These are phyloP conservation scores for Chrysodeixis includens DNA, from an alignment of 2,888 invertebrate genomes.

Conservation along the genomic window DNA sequence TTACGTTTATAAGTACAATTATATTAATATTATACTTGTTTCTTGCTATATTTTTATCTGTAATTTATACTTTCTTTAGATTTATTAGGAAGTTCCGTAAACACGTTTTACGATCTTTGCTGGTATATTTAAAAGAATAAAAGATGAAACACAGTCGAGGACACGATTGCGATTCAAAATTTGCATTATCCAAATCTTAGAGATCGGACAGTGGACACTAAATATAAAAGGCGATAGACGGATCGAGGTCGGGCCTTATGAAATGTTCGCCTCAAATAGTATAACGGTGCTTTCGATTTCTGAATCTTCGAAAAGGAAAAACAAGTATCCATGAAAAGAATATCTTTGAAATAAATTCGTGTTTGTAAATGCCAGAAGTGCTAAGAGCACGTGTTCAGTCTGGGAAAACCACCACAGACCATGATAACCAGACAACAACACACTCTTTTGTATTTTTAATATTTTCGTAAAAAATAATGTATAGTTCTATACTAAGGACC, in stretches of 20 bases:
- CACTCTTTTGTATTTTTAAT: too few species aligned
- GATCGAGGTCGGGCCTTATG: conserved; percentile 39
- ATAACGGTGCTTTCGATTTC: conserved; percentile 13
- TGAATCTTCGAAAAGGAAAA: conserved; percentile 25
- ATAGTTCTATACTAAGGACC: too few species aligned
- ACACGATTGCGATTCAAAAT: conserved; percentile 16
- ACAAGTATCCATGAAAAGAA: neutral
- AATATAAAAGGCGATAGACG: conserved; percentile 21
- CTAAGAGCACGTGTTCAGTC: too few species aligned
- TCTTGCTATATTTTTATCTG: neutral
- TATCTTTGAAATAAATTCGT: too few species aligned
- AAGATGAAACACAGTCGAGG: neutral
- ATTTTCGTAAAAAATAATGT: too few species aligned
- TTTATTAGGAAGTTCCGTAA: neutral
- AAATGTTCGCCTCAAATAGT: conserved; percentile 21
- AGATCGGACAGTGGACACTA: conserved; percentile 31
- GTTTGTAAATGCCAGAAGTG: conserved; percentile 17
- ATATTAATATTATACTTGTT: neutral
- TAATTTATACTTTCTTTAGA: neutral
- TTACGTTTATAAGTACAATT: conserved; percentile 1
- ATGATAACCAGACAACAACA: too few species aligned
- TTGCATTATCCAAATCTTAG: conserved; percentile 19
- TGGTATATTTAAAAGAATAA: neutral
- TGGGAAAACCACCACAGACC: too few species aligned
- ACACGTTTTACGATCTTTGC: neutral